Base-by-base conservation (phyloP, 2,113 vertebrate genomes). In the Gadus chalcogrammus region DNA sequence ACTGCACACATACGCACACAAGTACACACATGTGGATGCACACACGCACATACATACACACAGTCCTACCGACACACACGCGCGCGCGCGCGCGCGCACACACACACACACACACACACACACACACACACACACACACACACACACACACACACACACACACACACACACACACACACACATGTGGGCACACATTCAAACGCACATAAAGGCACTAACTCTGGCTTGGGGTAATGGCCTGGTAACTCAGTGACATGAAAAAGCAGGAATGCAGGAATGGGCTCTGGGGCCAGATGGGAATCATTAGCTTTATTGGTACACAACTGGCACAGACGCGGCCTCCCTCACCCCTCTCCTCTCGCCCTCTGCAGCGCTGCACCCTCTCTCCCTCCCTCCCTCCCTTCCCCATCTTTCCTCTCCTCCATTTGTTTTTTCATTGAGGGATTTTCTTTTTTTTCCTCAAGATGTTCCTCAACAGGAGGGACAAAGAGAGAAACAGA, bases 271-370 rank as follows among this genome's bases (percentile, higher is more conserved):
- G 71, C 66, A 67, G 74, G 73, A 86, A 87, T 84, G 80, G 68
- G 70, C 80, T 73, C 1, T 18, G 63, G 38, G 67, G 24, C 78
- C 87, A 87, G 75, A 88, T 90, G 86, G 85, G 61, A 81, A 74
- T 83, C 73, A 88, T 91, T 90, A 87, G 68, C 73, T 84, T 85
- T 89, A 88, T 88, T 89, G 82, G 74, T 87, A 83, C 71, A 85
- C 83, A 87, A 85, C 74, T 81, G 81, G 72, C 70, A 76, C 79
- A 82, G 71, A 71, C 72, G 71, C 67, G 64, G 74, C 64, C 55
- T 71, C 60, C 66, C 53, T 63, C 28, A 65, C 63, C 60, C 65
- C 72, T n/a, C 56, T 20, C 24, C 52, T 15, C 35, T 15, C 61
- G 11, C 27, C 56, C 31, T n/a, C 28, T 18, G 15, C 53, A n/a